A percentile compares a stretch with the other conserved stretches of the same genome.
These are phyloP conservation scores for Cygnus buccinator DNA, from an alignment of 2,113 vertebrate species.

Conservation along the genomic window DNA sequence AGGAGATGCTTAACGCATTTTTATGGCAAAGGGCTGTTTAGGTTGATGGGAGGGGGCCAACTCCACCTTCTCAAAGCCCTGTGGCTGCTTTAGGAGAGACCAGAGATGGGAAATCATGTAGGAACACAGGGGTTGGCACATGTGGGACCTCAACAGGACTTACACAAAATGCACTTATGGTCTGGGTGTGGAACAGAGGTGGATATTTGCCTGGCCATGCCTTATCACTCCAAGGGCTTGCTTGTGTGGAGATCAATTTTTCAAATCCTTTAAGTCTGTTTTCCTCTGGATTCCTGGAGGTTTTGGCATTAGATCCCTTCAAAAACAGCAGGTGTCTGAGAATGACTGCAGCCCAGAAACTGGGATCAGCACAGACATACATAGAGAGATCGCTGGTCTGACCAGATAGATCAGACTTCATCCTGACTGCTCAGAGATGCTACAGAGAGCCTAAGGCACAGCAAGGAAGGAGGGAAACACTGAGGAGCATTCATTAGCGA, in stretches of 20 bases:
- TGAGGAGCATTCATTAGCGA: not conserved
- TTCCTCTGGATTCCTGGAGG: not conserved
- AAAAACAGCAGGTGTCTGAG: not conserved
- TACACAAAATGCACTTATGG: accelerated
- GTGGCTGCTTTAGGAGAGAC: not conserved
- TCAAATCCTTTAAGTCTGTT: not conserved
- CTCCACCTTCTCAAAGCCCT: not conserved
- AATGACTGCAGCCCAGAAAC: not conserved
- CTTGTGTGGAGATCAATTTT: not conserved
- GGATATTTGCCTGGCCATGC: not conserved
- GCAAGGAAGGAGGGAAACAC: not conserved
- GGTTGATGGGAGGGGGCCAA: not conserved
- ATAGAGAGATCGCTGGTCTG: not conserved
- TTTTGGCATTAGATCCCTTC: not conserved
- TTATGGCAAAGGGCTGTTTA: not conserved
- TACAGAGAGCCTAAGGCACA: not conserved
- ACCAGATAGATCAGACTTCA: not conserved
- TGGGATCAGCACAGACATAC: too few species aligned
- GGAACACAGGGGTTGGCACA: not conserved
- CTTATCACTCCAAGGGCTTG: accelerated
- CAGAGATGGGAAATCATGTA: not conserved
- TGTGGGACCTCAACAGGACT: not conserved
- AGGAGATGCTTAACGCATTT: not conserved
- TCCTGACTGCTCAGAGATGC: not conserved
- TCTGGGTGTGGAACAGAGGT: not conserved